Conservation (phyloP, 1,140 invertebrate species). For the Aradophagus sp. region DNA sequence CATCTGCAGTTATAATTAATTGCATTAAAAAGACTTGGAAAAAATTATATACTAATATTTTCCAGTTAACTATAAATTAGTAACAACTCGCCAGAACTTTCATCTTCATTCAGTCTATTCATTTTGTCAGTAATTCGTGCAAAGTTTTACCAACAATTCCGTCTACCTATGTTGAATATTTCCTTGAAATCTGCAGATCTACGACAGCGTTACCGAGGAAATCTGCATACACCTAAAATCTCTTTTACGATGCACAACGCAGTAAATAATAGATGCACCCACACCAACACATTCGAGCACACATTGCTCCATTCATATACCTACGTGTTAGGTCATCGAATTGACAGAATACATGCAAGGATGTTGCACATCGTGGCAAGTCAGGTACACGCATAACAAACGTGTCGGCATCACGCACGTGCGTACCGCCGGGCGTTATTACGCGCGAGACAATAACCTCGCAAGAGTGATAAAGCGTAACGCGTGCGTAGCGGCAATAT, state of each 20-base stretch:
- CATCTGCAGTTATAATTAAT: no score
- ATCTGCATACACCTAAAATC: conserved; percentile 42
- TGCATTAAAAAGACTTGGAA: no score
- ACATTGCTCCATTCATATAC: conserved; percentile 12
- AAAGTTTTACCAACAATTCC: no score
- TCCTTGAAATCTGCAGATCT: conserved; percentile 33
- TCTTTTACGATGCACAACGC: conserved; percentile 39
- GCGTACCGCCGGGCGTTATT: conserved; percentile 59
- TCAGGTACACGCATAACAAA: conserved; percentile 38
- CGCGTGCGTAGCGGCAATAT: conserved; percentile 65
- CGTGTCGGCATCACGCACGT: conserved; percentile 46
- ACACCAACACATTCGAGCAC: background rate
- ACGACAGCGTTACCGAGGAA: conserved; percentile 21
- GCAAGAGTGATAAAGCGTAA: conserved; percentile 69
- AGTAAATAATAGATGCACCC: conserved; percentile 26
- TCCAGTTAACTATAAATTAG: no score
- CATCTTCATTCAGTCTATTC: no score
- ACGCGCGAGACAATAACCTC: conserved; percentile 66
- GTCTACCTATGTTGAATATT: conserved; percentile 15
- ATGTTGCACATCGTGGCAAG: conserved; percentile 21
- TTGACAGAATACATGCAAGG: conserved; percentile 16
- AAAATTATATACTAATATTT: no score
- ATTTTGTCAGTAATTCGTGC: conserved; percentile 14
- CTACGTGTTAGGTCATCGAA: conserved; percentile 38
- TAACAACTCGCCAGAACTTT: no score